Percentiles rank a stretch among this genome's conserved stretches.
phyloP scores from a whole-genome alignment of 2,888 invertebrate species.

The Oscheius sp. region DNA sequence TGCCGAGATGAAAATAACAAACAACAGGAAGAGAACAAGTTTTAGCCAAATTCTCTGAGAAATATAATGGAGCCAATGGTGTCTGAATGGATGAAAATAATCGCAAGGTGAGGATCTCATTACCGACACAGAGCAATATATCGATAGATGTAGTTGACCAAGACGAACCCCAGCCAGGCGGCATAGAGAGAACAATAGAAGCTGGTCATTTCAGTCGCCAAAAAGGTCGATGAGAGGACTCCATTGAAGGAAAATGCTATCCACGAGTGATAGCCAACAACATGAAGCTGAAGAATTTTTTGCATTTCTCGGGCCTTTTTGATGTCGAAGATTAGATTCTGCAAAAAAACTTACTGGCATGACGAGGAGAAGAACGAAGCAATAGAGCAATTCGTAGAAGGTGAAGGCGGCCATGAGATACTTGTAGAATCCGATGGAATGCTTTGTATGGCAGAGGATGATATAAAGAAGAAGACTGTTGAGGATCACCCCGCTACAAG shows the following conservation, averaged over 20 bases:
- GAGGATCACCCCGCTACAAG: too few species aligned
- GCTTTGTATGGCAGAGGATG: conserved; percentile 5
- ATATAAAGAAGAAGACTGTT: conserved; percentile 1
- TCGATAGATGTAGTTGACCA: conserved; percentile 2
- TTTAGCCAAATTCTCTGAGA: background rate
- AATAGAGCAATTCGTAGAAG: background rate
- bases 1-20: background rate
- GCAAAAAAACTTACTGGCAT: background rate
- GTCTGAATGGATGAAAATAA: background rate
- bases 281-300: background rate
- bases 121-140: conserved; percentile 1
- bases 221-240: background rate
- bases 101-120: too few species aligned
- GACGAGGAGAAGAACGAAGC: background rate
- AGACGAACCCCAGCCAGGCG: conserved; percentile 1
- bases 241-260: conserved; percentile 13
- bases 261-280: conserved; percentile 3
- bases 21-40: background rate
- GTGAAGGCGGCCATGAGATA: conserved; percentile 14
- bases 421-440: conserved; percentile 9
- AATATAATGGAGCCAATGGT: background rate
- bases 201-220: background rate
- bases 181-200: conserved; percentile 12
- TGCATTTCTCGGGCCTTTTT: background rate
- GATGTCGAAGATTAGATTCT: background rate